Evolutionary conservation across 2,113 vertebrate genomes (phyloP).

Genomic region (Mugil cephalus): DNA sequence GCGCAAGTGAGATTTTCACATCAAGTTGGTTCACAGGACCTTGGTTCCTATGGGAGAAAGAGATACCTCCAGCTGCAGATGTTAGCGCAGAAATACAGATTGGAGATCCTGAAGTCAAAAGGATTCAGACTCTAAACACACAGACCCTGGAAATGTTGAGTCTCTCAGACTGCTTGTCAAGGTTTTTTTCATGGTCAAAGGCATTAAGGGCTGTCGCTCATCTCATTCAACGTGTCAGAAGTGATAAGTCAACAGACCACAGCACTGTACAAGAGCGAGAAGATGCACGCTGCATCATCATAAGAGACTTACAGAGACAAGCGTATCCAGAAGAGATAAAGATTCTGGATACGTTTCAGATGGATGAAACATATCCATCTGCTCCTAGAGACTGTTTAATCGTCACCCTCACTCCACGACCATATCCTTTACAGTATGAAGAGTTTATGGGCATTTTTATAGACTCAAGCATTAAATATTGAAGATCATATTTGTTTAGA

Average conservation of each 20-base stretch:
- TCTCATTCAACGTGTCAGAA: neutral
- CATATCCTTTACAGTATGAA: no score
- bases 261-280: conserved; percentile 3
- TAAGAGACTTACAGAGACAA: neutral
- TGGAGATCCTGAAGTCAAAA: conserved; percentile 13
- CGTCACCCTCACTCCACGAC: no score
- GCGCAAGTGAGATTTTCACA: neutral
- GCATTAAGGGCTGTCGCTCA: neutral
- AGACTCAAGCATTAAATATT: no score
- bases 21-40: conserved; percentile 19
- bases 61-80: neutral
- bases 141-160: neutral
- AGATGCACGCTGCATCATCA: neutral
- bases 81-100: neutral
- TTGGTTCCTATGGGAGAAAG: conserved; percentile 1
- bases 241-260: neutral
- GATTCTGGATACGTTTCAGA: no score
- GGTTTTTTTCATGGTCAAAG: neutral
- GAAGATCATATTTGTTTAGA: no score
- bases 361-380: no score
- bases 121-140: neutral
- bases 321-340: neutral
- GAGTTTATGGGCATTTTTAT: no score
- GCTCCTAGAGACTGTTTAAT: no score
- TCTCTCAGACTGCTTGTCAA: neutral